A percentile compares a stretch with the other conserved stretches of the same genome.
phyloP scores from a whole-genome alignment of 2,888 invertebrate genomes.

The Thecocarcelia acutangulata region DNA sequence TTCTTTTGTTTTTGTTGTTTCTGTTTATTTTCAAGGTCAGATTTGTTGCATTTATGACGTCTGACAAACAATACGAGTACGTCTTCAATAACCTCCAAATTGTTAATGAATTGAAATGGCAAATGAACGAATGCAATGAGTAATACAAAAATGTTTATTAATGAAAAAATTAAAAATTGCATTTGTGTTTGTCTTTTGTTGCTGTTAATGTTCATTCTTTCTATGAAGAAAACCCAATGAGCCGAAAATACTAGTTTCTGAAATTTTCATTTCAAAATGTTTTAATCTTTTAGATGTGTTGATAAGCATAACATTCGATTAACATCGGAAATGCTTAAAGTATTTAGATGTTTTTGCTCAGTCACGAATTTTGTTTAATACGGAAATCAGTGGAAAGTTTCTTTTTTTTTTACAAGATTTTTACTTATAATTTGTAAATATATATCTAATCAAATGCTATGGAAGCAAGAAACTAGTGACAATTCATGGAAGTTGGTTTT shows the following conservation, averaged over 20 bases:
- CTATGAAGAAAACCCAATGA: background rate
- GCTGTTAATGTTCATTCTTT: background rate
- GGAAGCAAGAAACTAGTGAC: background rate
- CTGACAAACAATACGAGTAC: conserved; percentile 1
- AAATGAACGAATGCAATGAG: conserved; percentile 11
- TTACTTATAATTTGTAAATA: too few species aligned
- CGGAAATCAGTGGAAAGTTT: background rate
- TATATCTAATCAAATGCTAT: too few species aligned
- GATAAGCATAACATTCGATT: background rate
- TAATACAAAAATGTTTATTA: conserved; percentile 13
- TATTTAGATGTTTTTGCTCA: background rate
- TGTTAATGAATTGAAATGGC: conserved; percentile 32
- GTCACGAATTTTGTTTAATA: background rate
- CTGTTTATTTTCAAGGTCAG: conserved; percentile 22
- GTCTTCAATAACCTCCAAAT: conserved; percentile 43
- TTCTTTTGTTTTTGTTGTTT: conserved; percentile 7
- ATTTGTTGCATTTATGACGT: conserved; percentile 16
- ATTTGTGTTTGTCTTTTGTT: background rate
- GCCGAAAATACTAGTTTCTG: background rate
- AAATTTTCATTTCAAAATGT: background rate
- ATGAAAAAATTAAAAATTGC: conserved; percentile 6
- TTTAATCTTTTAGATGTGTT: background rate
- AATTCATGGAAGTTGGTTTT: conserved; percentile 8
- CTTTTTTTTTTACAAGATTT: too few species aligned
- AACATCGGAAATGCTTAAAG: background rate